Percentiles rank a stretch among this genome's conserved stretches.
Conservation (phyloP, 2,113 vertebrate genomes). For the Callipepla squamata region DNA sequence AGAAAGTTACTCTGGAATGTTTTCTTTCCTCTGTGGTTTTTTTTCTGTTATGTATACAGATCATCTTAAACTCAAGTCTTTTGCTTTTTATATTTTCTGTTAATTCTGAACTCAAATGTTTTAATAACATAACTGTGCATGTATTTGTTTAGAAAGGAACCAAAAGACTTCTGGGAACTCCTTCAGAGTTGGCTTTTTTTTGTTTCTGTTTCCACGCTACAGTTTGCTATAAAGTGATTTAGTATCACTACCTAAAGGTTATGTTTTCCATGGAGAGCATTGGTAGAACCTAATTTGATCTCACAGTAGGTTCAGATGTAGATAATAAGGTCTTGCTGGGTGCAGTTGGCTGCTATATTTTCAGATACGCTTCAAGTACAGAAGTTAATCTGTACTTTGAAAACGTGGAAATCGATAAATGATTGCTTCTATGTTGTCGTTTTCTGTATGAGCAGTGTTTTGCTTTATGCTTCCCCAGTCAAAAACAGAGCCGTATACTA, state of each 20-base stretch:
- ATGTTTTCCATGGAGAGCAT: background rate
- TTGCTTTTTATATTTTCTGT: background rate
- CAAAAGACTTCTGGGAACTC: background rate
- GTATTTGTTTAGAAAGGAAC: background rate
- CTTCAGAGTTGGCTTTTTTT: background rate
- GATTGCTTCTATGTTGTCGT: background rate
- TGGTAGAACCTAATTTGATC: background rate
- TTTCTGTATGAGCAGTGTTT: background rate
- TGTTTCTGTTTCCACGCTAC: background rate
- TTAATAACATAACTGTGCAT: background rate
- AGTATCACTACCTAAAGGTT: background rate
- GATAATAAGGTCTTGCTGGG: background rate
- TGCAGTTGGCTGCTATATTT: background rate
- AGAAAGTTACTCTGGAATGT: background rate
- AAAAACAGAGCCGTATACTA: background rate
- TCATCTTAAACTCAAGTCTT: background rate
- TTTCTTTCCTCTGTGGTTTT: background rate
- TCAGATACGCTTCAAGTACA: background rate
- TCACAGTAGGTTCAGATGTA: background rate
- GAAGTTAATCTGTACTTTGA: background rate
- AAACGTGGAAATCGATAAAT: background rate
- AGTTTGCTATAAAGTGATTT: background rate
- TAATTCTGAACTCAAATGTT: background rate
- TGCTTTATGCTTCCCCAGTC: background rate
- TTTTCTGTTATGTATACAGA: background rate